phyloP scores from a whole-genome alignment of 2,888 invertebrate species.

The Axea sp. region DNA sequence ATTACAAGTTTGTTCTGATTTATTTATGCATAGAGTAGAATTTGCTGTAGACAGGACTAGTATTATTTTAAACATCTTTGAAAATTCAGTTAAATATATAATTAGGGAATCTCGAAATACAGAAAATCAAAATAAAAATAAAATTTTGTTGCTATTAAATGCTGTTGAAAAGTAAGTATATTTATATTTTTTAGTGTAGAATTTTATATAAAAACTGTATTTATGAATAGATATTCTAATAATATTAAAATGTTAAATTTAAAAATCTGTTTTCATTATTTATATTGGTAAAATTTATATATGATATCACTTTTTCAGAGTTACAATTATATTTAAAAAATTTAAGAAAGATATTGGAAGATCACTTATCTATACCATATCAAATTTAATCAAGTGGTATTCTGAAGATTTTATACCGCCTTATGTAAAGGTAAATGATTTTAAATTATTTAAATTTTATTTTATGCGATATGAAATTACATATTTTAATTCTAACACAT shows the following conservation, averaged over 20 bases:
- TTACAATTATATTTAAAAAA: slow-evolving; percentile 68
- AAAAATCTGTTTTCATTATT: too few relatives aligned
- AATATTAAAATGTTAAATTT: too few relatives aligned
- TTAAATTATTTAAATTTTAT: too few relatives aligned
- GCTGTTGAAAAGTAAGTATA: slow-evolving; percentile 73
- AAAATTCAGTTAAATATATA: slow-evolving; percentile 64
- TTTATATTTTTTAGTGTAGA: too few relatives aligned
- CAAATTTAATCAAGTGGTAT: slow-evolving; percentile 72
- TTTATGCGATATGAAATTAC: too few relatives aligned
- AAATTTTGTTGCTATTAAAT: slow-evolving; percentile 67
- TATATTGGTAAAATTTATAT: neutral
- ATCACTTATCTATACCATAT: slow-evolving; percentile 71
- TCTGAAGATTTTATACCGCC: slow-evolving; percentile 66
- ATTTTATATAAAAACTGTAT: too few relatives aligned
- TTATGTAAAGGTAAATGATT: slow-evolving; percentile 70
- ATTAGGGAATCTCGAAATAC: slow-evolving; percentile 65
- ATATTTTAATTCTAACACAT: too few relatives aligned
- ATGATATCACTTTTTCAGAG: slow-evolving; percentile 59
- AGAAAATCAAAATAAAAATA: slow-evolving; percentile 62
- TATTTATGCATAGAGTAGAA: slow-evolving; percentile 67
- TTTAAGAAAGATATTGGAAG: slow-evolving; percentile 71
- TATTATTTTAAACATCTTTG: slow-evolving; percentile 68
- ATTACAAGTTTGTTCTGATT: slow-evolving; percentile 66
- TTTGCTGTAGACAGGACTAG: slow-evolving; percentile 70
- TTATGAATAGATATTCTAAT: too few relatives aligned